Percentiles rank a stretch among this genome's conserved stretches.
These are phyloP conservation scores for Fukomys damarensis DNA, from an alignment of 2,113 vertebrate species.

Conservation along the genomic window DNA sequence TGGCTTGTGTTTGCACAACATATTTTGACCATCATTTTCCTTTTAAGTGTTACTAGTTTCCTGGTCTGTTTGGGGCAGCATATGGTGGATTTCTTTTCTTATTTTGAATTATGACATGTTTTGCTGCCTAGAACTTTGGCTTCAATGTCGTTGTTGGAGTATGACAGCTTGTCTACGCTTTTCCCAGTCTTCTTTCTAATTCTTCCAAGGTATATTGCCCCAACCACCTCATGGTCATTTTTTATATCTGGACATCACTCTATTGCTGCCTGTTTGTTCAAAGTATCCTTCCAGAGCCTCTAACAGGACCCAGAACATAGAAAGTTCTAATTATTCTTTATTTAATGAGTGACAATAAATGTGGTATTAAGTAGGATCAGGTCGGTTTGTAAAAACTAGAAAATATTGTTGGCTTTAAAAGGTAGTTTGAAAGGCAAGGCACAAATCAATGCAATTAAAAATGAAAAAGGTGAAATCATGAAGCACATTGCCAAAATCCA, in stretches of 20 bases:
- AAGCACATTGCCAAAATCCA: too few species aligned
- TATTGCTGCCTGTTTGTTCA: not conserved
- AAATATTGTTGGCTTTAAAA: not conserved
- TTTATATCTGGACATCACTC: not conserved
- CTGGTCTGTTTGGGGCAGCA: not conserved
- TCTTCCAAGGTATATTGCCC: not conserved
- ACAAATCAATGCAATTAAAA: too few species aligned
- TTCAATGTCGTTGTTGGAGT: not conserved
- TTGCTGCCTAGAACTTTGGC: not conserved
- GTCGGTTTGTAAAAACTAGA: not conserved
- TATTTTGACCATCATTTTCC: not conserved
- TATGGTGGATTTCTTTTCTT: not conserved
- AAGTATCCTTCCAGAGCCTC: too few species aligned
- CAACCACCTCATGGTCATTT: too few species aligned
- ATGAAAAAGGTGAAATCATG: too few species aligned
- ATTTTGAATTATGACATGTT: not conserved
- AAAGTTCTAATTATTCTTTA: not conserved
- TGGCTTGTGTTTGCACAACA: not conserved
- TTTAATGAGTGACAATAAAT: not conserved
- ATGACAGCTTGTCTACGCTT: not conserved
- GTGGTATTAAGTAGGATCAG: not conserved
- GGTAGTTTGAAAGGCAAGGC: not conserved
- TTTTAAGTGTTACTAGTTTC: not conserved
- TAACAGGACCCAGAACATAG: too few species aligned
- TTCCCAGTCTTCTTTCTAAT: not conserved